Conservation (phyloP, 2,797 vertebrate species). For the Yasuhikotakia modesta region DNA sequence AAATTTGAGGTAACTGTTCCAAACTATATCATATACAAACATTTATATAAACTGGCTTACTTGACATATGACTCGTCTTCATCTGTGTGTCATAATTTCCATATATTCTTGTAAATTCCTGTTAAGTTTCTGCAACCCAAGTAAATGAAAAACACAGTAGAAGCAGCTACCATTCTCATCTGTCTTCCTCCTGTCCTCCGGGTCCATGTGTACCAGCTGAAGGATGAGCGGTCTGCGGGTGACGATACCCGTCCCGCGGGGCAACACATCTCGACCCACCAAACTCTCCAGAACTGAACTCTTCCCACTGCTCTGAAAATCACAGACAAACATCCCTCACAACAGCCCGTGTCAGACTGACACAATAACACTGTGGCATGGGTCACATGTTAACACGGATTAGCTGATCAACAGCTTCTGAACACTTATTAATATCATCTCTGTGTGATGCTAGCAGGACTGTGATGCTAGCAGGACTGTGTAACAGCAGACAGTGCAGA, state of each 20-base stretch:
- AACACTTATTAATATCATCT: conserved; percentile 88
- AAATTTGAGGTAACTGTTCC: not conserved
- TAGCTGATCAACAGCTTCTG: not conserved
- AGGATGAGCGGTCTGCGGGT: conserved; percentile 95
- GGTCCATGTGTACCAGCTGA: conserved; percentile 91
- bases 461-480: no score
- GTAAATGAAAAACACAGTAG: not conserved
- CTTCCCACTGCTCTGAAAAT: conserved; percentile 94
- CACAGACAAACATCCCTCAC: not conserved
- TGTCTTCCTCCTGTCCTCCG: conserved; percentile 89
- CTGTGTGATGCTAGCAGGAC: no score
- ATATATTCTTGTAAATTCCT: no score
- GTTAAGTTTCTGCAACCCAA: no score
- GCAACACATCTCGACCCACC: conserved; percentile 92
- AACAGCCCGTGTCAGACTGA: no score
- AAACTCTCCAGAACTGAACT: conserved; percentile 97
- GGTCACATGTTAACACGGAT: no score
- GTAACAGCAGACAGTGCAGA: conserved; percentile 53
- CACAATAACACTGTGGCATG: no score
- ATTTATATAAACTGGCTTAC: no score
- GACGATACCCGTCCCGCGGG: conserved; percentile 93
- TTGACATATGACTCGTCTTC: no score
- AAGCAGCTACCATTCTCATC: conserved; percentile 88
- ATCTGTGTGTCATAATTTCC: no score
- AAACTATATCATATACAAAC: no score